phyloP scores from a whole-genome alignment of 2,888 invertebrate genomes.

The Archips crataeganus region DNA sequence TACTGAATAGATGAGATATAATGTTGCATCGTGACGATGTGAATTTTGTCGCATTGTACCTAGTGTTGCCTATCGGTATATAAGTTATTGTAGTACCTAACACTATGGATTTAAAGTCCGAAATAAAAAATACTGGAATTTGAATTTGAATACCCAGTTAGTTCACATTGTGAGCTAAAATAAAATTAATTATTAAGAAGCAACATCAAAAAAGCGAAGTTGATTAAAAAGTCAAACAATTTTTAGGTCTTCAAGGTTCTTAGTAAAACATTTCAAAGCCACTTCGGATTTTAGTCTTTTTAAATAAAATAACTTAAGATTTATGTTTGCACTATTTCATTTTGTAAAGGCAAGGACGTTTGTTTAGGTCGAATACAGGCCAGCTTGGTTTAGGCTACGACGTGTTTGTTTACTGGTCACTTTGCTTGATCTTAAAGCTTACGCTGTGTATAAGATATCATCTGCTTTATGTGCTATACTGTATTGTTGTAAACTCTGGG shows the following conservation, averaged over 20 bases:
- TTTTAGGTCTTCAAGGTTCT: background rate
- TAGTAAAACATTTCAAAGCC: background rate
- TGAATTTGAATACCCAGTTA: too few relatives aligned
- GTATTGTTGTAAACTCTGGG: too few relatives aligned
- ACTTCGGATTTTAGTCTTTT: background rate
- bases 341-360: conserved; percentile 16
- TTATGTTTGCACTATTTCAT: conserved; percentile 8
- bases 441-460: background rate
- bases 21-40: background rate
- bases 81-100: too few relatives aligned
- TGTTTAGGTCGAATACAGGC: conserved; percentile 23
- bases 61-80: too few relatives aligned
- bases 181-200: too few relatives aligned
- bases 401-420: conserved; percentile 6
- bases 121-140: too few relatives aligned
- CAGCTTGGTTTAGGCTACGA: background rate
- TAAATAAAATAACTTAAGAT: conserved; percentile 2
- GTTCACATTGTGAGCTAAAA: too few relatives aligned
- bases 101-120: too few relatives aligned
- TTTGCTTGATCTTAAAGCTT: background rate
- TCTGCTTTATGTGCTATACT: too few relatives aligned
- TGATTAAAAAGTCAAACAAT: background rate
- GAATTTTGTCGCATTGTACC: too few relatives aligned
- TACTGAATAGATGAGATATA: background rate
- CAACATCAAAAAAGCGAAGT: background rate